Evolutionary conservation across 2,888 invertebrate species (phyloP).

Genomic region (Oxystoma pomonae): DNA sequence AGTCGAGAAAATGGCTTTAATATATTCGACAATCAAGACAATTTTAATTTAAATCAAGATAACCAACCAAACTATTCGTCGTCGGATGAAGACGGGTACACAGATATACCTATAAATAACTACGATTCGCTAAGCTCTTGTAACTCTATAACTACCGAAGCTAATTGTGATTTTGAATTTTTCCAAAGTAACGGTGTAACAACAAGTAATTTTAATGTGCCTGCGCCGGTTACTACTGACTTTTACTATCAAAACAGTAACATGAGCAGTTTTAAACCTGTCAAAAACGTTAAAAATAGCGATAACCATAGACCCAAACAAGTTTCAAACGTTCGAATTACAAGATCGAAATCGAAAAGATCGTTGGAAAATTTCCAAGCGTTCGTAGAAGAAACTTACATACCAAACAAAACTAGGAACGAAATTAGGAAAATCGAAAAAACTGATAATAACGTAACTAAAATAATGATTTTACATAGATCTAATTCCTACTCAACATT

Average conservation of each 20-base stretch:
- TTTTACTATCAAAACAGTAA: background rate
- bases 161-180: conserved; percentile 62
- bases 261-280: conserved; percentile 8
- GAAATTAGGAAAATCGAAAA: conserved; percentile 10
- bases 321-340: conserved; percentile 33
- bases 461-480: conserved; percentile 33
- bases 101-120: conserved; percentile 42
- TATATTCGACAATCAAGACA: background rate
- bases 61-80: conserved; percentile 11
- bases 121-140: conserved; percentile 41
- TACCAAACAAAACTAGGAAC: background rate
- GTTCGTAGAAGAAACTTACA: conserved; percentile 33
- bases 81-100: conserved; percentile 39
- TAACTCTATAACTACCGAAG: conserved; percentile 60
- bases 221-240: background rate
- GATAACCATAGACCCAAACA: conserved; percentile 15
- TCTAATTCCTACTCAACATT: conserved; percentile 42
- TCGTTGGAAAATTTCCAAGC: conserved; percentile 44
- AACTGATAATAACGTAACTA: conserved; percentile 16
- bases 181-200: conserved; percentile 46
- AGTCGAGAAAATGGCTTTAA: background rate
- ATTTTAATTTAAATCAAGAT: background rate
- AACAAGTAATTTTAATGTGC: background rate
- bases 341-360: conserved; percentile 40
- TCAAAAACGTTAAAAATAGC: conserved; percentile 7